Base-by-base conservation (phyloP, 2,797 vertebrate species). In the Champsocephalus esox region DNA sequence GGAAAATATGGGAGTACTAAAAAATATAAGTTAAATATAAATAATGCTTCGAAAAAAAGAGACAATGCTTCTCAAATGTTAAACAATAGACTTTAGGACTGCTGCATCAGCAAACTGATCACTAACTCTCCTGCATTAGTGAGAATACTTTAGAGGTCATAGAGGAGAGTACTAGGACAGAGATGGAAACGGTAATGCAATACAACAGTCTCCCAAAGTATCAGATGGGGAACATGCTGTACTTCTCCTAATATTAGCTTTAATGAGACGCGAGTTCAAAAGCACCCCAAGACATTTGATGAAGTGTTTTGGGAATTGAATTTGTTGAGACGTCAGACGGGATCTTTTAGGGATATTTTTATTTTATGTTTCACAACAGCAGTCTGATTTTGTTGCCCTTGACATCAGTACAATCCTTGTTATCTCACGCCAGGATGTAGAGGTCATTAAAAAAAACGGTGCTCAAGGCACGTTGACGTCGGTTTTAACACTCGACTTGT, bases 71-170 rank as follows among this genome's bases (percentile, higher is more conserved):
- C 66, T 14, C 19, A 21, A 12, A 24, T 46, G 38, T 70, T 34
- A 64, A 44, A 44, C 49, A 17, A 17, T n/a, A 28, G 14, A 70
- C 5, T 44, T 55, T 7, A 34, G 12, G 67, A 58, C 17, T 13
- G 28, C n/a, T 65, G 52, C 28, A 60, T 55, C 21, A 61, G 50
- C 24, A 57, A 17, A 64, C 10, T 60, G 57, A 80, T 59, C 11
- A 66, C 73, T 45, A 60, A 65, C n/a, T 21, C 72, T 71, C 21
- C 56, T 52, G 73, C 9, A 12, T 52, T 61, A 9, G 9, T 60
- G 46, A 64, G 45, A 72, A 57, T 48, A 38, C 5, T 1, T 9
- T 44, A 8, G 67, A 72, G 70, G 70, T 73, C 49, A 57, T n/a
- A 50, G 41, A 70, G 34, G 21, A 74, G 62, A 73, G 19, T 24